phyloP scores from a whole-genome alignment of 2,888 invertebrate genomes.

The Entomobrya multifasciata region DNA sequence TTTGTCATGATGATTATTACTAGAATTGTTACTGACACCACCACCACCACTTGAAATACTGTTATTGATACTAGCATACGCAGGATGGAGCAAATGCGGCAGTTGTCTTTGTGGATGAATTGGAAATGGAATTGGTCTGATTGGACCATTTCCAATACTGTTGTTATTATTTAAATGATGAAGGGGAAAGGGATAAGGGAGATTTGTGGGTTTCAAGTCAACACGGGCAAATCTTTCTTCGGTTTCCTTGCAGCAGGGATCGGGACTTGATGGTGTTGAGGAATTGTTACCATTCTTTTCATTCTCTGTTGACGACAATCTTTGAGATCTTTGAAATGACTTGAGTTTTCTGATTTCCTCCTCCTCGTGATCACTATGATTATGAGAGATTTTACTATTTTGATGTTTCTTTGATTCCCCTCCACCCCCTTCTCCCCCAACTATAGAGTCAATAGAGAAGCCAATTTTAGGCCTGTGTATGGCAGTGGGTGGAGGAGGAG shows the following conservation, averaged over 20 bases:
- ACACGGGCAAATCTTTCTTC: conserved; percentile 15
- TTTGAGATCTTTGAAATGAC: conserved; percentile 28
- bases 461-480: conserved; percentile 94
- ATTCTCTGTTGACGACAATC: not conserved
- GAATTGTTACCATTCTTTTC: conserved; percentile 24
- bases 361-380: no score
- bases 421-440: conserved; percentile 85
- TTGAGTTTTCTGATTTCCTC: not conserved
- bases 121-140: conserved; percentile 25
- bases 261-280: conserved; percentile 22
- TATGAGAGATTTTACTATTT: conserved; percentile 1
- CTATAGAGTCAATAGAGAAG: conserved; percentile 96
- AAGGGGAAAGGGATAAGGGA: conserved; percentile 14
- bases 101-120: conserved; percentile 29
- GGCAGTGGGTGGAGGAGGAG: conserved; percentile 84
- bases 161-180: conserved; percentile 19
- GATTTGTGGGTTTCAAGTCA: conserved; percentile 14
- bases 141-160: conserved; percentile 5
- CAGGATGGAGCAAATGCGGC: conserved; percentile 32
- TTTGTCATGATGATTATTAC: conserved; percentile 5
- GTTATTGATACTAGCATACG: conserved; percentile 5
- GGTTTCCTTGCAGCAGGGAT: not conserved
- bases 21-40: no score
- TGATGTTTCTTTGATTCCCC: conserved; percentile 20
- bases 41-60: not conserved